Evolutionary conservation across 1,140 invertebrate species (phyloP), one percentile per base, ranked within the genome.

Genomic region (Drosophila truncata): DNA sequence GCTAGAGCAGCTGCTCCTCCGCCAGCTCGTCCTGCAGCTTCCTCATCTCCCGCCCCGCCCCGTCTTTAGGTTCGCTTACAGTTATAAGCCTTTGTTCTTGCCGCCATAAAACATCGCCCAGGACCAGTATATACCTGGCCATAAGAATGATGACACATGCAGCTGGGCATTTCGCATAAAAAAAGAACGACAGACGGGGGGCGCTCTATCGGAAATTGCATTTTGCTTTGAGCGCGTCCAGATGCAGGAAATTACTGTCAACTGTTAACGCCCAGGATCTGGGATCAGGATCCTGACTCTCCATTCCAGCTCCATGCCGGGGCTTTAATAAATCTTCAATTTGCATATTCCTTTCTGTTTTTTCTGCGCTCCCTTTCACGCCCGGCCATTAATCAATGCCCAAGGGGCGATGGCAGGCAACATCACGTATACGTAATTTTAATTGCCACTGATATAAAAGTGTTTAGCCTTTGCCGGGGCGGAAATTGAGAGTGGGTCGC

Each of bases 131-230:
- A 57, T 76, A 62, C 27, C 35, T 52, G 64, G 39, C 47, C 47
- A 42, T 49, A 57, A 63, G 65, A 35, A 70, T 71, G 63, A 44
- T 60, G 41, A 71, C 54, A 64, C 55, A 61, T 64, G 54, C 59
- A 76, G 41, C 70, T 79, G 70, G 75, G 35, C 41, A 60, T 25
- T 25, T 35, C 29, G 57, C 61, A 73, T 64, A 80, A 70, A 80
- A 74, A 85, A 79, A 29, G 27, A 72, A 72, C 33, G 27, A 46
- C 58, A 67, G 42, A 47, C 37, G 39, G n/a, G 27, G 27, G n/a
- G 58, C 49, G 50, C 33, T 82, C 78, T 66, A 83, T 78, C 85
- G 84, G 84, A 88, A 84, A 88, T 90, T 84, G 74, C 80, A 90
- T 90, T 88, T 78, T 58, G 66, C 74, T 87, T 88, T 87, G 83